Conservation (phyloP, 2,797 vertebrate species). For the Sebastes umbrosus region DNA sequence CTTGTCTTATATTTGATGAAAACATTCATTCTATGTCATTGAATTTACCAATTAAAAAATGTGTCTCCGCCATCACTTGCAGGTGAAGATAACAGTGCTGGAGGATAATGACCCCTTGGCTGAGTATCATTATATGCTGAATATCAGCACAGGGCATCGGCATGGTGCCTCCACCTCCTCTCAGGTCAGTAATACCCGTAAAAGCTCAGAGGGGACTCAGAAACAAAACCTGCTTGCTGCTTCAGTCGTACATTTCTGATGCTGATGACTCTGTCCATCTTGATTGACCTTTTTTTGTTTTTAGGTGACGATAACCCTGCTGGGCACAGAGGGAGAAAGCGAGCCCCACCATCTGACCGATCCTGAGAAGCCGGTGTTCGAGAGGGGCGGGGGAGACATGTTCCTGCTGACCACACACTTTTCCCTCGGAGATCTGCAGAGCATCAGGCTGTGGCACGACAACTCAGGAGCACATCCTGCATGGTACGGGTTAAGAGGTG, state of each 20-base stretch:
- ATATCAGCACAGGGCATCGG: slow-evolving; percentile 89
- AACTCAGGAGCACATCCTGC: slow-evolving; percentile 90
- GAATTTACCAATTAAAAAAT: neutral
- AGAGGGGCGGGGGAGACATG: slow-evolving; percentile 90
- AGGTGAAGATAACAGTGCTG: slow-evolving; percentile 92
- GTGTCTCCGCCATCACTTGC: slow-evolving; percentile 7
- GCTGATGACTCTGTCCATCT: neutral
- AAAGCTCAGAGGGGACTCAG: neutral
- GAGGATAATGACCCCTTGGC: slow-evolving; percentile 94
- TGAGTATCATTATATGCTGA: slow-evolving; percentile 92
- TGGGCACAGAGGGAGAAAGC: slow-evolving; percentile 90
- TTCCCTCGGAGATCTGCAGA: slow-evolving; percentile 90
- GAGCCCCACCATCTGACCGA: slow-evolving; percentile 92
- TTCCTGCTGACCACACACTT: slow-evolving; percentile 92
- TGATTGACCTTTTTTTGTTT: slow-evolving; percentile 3
- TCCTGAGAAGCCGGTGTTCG: slow-evolving; percentile 85
- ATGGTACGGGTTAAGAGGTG: slow-evolving; percentile 78
- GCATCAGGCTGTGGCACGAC: slow-evolving; percentile 93
- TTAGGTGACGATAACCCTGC: slow-evolving; percentile 91
- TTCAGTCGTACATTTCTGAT: neutral
- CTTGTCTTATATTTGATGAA: neutral
- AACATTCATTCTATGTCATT: neutral
- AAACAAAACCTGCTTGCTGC: neutral
- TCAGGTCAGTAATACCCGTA: slow-evolving; percentile 79
- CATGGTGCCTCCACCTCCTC: slow-evolving; percentile 91